phyloP scores from a whole-genome alignment of 2,113 vertebrate species.

The Takifugu flavidus region DNA sequence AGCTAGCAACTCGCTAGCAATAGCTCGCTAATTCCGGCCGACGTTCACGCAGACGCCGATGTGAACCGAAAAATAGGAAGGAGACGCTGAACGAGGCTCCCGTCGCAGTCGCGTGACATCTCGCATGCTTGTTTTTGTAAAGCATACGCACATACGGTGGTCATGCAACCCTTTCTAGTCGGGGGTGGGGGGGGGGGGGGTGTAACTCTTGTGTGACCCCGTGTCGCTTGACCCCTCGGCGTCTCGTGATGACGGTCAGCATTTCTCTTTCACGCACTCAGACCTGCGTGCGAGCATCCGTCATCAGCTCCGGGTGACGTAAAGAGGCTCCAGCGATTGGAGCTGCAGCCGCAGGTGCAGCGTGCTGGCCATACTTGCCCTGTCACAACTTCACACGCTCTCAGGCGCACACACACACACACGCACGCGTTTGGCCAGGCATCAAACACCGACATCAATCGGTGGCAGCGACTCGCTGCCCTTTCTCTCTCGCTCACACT shows the following conservation, averaged over 20 bases:
- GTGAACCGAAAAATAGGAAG: conserved; percentile 33
- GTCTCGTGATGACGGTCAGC: conserved; percentile 21
- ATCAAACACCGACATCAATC: conserved; percentile 16
- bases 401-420: conserved; percentile 17
- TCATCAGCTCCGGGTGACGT: conserved; percentile 44
- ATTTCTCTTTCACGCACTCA: conserved; percentile 14
- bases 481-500: conserved; percentile 11
- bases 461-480: neutral
- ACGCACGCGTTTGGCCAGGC: conserved; percentile 6
- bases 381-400: conserved; percentile 37
- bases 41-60: neutral
- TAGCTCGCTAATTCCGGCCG: neutral
- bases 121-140: neutral
- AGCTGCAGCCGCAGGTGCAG: conserved; percentile 50
- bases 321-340: conserved; percentile 53
- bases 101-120: neutral
- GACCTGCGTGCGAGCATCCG: conserved; percentile 5
- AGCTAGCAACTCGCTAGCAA: neutral
- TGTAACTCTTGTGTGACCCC: neutral
- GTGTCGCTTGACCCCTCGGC: conserved; percentile 16
- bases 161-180: conserved; percentile 28
- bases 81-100: conserved; percentile 13
- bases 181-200: neutral
- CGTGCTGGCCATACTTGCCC: conserved; percentile 40
- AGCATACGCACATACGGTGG: neutral